Evolutionary conservation across 2,797 vertebrate genomes (phyloP), one percentile per base, ranked within the genome.

Genomic region (Helicolenus hilgendorfi): DNA sequence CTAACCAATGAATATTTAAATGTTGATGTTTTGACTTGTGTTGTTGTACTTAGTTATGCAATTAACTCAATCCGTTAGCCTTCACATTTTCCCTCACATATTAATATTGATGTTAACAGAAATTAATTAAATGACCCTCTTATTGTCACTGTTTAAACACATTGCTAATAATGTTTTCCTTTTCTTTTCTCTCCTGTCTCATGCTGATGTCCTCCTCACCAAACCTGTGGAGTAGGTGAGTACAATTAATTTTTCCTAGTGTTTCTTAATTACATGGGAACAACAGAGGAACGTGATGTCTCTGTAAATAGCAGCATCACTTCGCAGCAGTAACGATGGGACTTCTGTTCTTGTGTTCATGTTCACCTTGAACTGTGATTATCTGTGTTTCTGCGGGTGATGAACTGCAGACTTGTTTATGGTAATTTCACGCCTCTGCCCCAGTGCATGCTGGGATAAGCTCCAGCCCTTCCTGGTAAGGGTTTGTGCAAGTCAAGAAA

Each of bases 211-310:
- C 64, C 14, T 55, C 26, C 29, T 36, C 56, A 56, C 26, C 22
- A 1, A 60, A 49, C 55, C 67, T 56, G 6, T 73, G 73, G 49
- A 77, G 59, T 53, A 97, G 96, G 96, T 97, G 91, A 97, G 96
- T 95, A 72, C 79, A 72, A 72, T 73, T 62, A 14, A 70, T 75
- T 88, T 11, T 36, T 38, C 29, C 82, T 9, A 2, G 13, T 14
- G 59, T 72, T 20, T 77, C 4, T 53, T 36, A 24, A 38, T 45
- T 45, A 45, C 41, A 45, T 45, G 41, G 41, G 41, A 45, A 45
- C 41, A 45, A 45, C 41, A 45, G 15, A 45, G 15, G 41, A 1
- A 45, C 15, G 7, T 45, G 41, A 15, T 45, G 41, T 45, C 41
- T 45, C 41, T 45, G 41, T 45, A 45, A 45, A 45, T 45, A 45